Evolutionary conservation across 2,888 invertebrate species (phyloP).

Genomic region (Drosophila imparisetae): DNA sequence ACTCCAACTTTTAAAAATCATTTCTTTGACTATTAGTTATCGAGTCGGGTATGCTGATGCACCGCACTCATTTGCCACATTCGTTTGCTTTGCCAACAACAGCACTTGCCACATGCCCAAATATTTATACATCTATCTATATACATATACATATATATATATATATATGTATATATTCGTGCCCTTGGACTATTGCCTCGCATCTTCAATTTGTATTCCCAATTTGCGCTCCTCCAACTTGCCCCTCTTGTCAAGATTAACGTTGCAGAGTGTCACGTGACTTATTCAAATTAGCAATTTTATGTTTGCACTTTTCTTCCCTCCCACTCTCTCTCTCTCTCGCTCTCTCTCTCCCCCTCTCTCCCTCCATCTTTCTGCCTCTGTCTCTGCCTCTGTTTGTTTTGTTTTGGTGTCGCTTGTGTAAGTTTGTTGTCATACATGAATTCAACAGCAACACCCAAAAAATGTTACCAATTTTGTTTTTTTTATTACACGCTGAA

Average conservation of each 20-base stretch:
- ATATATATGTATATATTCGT: neutral
- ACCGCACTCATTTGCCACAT: constrained; percentile 3
- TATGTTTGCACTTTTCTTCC: constrained; percentile 65
- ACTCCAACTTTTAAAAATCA: neutral
- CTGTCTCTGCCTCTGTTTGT: neutral
- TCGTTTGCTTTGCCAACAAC: neutral
- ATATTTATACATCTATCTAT: neutral
- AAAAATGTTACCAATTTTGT: constrained; percentile 48
- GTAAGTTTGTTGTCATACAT: constrained; percentile 37
- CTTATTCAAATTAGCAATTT: constrained; percentile 80
- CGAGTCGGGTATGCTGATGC: neutral
- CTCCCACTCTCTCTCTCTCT: neutral
- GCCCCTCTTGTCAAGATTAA: constrained; percentile 39
- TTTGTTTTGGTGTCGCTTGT: neutral
- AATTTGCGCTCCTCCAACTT: neutral
- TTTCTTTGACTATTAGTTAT: neutral
- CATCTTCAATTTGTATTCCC: constrained; percentile 35
- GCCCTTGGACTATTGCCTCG: constrained; percentile 18
- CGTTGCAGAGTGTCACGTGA: constrained; percentile 69
- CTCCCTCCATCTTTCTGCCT: neutral
- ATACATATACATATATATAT: too few relatives aligned
- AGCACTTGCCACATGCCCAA: neutral
- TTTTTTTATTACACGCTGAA: constrained; percentile 15
- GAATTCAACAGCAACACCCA: constrained; percentile 45
- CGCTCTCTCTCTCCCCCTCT: neutral